Base-by-base conservation (phyloP, 1,140 invertebrate genomes). In the Grapholita molesta region DNA sequence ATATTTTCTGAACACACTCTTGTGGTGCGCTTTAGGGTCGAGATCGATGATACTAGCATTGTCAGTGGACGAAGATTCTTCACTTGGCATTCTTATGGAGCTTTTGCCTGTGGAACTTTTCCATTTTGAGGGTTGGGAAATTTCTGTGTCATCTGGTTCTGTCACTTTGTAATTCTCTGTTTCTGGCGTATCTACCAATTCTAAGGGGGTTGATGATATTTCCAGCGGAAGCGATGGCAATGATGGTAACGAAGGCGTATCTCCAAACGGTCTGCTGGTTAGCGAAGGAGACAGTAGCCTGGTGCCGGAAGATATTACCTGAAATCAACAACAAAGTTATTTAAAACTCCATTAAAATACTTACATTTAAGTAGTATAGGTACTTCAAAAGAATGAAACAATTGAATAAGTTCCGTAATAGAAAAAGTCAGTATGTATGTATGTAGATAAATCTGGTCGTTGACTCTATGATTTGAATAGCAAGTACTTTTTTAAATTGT, bases 71-170 rank as follows among this genome's bases (percentile, higher is more conserved):
- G 88, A 86, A 0, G 80, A 85, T 69, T 88, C 85, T 71, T 88
- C 88, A 55, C 92, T 93, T 0, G 94, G 92, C 77, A 94, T 94
- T 79, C 95, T 94, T 52, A 96, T 90, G 9, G 95, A 95, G 65
- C 93, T 91, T 21, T 93, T 82, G 76, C 93, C 94, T 15, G 92
- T 93, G 21, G 93, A 92, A 66, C 93, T 85, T 68, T 92, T 91
- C 94, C 94, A 95, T 73, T 93, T 94, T 24, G 90, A 91, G 7
- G 91, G 86, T 74, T 92, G 87, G n/a, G 87, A 90, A 67, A 91
- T 92, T 24, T 91, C 91, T 33, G 86, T 84, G 53, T 92, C 88
- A 61, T 89, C 87, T 35, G 88, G 85, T 78, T 92, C 89, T 42
- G 87, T 91, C 18, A 92, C 89, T 84, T 92, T 90, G 66, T 92